These are phyloP conservation scores for Ommatoiulus sabulosus DNA, from an alignment of 2,888 invertebrate genomes.

Conservation along the genomic window DNA sequence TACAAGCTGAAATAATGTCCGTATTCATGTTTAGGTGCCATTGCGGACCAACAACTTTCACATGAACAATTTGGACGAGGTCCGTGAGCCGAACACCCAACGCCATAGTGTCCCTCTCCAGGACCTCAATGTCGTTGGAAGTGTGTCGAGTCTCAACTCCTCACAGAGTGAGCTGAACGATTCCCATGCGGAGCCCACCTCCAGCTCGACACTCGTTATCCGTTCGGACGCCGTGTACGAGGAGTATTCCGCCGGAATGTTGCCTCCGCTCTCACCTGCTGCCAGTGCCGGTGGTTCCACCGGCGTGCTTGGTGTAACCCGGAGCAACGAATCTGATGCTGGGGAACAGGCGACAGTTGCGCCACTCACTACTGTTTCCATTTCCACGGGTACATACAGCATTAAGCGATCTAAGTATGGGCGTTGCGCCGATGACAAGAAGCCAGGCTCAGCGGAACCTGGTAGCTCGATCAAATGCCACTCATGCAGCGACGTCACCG, in stretches of 20 bases:
- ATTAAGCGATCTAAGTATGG: too few species aligned
- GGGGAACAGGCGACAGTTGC: neutral
- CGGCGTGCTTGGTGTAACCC: neutral
- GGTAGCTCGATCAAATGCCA: slow-evolving; percentile 54
- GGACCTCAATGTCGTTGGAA: slow-evolving; percentile 58
- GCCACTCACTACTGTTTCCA: neutral
- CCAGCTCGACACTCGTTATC: neutral
- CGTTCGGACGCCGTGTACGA: slow-evolving; percentile 59
- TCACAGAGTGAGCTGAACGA: slow-evolving; percentile 59
- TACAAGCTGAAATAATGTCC: neutral
- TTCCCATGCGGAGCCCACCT: neutral
- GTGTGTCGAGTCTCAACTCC: slow-evolving; percentile 58
- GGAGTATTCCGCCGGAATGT: slow-evolving; percentile 54
- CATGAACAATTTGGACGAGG: slow-evolving; percentile 59
- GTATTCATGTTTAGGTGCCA: slow-evolving; percentile 54
- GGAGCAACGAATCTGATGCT: neutral
- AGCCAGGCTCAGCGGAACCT: neutral
- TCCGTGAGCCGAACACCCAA: neutral
- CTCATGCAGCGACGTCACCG: slow-evolving; percentile 59
- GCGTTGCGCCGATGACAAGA: neutral
- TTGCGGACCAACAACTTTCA: slow-evolving; percentile 59
- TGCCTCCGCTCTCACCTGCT: neutral
- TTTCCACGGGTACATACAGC: neutral
- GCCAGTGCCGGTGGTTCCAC: neutral
- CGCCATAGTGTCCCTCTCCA: slow-evolving; percentile 57